These are phyloP conservation scores for Pristionchus entomophagus DNA, from an alignment of 2,888 invertebrate species.

Conservation along the genomic window DNA sequence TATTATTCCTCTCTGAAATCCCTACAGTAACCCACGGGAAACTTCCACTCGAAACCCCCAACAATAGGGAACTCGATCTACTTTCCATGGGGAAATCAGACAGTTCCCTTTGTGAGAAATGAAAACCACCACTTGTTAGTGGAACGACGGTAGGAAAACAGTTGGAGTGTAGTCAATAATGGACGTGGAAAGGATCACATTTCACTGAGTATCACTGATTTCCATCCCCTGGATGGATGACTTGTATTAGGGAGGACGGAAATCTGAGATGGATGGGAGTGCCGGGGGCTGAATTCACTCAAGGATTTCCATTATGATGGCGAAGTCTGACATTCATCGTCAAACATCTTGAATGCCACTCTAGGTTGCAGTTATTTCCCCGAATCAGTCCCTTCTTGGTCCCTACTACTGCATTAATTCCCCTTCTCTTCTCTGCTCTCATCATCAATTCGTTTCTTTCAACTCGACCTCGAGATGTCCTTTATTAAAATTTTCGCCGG, in stretches of 20 bases:
- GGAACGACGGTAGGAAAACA: neutral
- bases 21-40: neutral
- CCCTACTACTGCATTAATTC: constrained; percentile 1
- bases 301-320: neutral
- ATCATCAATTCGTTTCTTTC: neutral
- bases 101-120: neutral
- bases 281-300: neutral
- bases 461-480: neutral
- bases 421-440: neutral
- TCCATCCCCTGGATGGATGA: constrained; percentile 5
- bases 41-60: neutral
- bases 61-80: neutral
- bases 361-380: neutral
- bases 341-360: too few relatives aligned
- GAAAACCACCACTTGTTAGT: neutral
- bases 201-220: neutral
- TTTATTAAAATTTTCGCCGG: constrained; percentile 9
- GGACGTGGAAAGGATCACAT: neutral
- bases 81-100: neutral
- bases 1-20: neutral
- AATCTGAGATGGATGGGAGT: neutral
- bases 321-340: too few relatives aligned
- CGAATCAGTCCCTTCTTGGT: neutral
- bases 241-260: neutral
- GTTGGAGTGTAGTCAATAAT: constrained; percentile 9